These are phyloP conservation scores for Chaetorhynchus papuensis DNA, from an alignment of 2,113 vertebrate species.

Conservation along the genomic window DNA sequence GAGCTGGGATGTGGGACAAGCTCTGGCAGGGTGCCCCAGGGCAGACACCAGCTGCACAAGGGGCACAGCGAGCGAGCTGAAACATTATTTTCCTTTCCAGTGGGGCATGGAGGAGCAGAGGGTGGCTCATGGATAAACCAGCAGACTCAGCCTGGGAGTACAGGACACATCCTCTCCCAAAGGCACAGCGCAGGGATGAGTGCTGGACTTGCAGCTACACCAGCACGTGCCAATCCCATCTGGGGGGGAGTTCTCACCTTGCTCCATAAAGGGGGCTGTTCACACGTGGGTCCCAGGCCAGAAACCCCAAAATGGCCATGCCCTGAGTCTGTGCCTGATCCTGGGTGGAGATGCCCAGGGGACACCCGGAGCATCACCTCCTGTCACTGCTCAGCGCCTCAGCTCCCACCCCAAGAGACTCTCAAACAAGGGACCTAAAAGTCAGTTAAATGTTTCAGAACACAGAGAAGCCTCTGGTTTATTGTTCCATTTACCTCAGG, in stretches of 20 bases:
- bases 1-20: neutral
- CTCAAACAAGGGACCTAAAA: neutral
- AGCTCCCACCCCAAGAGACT: neutral
- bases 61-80: neutral
- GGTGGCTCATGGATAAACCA: neutral
- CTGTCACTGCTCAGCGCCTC: neutral
- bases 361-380: neutral
- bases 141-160: neutral
- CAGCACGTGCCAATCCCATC: neutral
- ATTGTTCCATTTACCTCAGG: neutral
- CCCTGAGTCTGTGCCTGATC: neutral
- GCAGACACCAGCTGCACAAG: neutral
- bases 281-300: neutral
- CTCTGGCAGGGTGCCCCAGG: neutral
- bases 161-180: neutral
- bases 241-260: neutral
- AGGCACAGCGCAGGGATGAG: neutral
- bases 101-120: neutral
- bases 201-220: neutral
- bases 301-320: neutral
- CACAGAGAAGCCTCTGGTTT: neutral
- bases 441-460: neutral
- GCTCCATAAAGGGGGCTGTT: neutral
- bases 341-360: neutral
- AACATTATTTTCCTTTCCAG: neutral